Conservation (phyloP, 2,797 vertebrate genomes). For the Brachyrhaphis roseni region DNA sequence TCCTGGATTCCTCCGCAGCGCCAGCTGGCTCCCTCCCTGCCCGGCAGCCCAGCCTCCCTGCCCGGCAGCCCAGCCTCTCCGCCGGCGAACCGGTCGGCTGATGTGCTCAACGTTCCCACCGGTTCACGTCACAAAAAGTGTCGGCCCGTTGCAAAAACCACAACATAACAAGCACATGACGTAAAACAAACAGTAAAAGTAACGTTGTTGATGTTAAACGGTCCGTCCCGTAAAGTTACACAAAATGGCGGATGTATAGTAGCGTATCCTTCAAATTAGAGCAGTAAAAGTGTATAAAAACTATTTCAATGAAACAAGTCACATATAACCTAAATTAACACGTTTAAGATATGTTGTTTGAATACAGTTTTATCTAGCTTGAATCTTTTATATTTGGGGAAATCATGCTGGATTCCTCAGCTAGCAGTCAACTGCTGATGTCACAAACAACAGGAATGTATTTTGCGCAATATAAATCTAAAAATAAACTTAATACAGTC, state of each 20-base stretch:
- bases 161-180: accelerated
- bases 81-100: background rate
- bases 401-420: background rate
- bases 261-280: slow-evolving; percentile 39
- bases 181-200: background rate
- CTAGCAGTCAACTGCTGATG: background rate
- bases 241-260: background rate
- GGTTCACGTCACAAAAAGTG: background rate
- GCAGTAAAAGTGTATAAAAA: background rate
- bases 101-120: slow-evolving; percentile 1
- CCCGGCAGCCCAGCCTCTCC: slow-evolving; percentile 11
- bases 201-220: background rate
- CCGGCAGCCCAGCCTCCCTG: slow-evolving; percentile 10
- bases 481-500: background rate
- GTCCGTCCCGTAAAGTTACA: slow-evolving; percentile 16
- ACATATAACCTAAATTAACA: background rate
- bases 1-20: slow-evolving; percentile 24
- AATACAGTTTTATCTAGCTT: background rate
- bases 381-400: background rate
- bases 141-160: background rate
- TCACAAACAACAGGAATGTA: background rate
- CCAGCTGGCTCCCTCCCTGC: slow-evolving; percentile 31
- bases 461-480: background rate
- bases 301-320: background rate
- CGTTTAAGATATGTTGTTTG: background rate